phyloP scores from a whole-genome alignment of 2,797 vertebrate genomes.

The Hyperoplus immaculatus region DNA sequence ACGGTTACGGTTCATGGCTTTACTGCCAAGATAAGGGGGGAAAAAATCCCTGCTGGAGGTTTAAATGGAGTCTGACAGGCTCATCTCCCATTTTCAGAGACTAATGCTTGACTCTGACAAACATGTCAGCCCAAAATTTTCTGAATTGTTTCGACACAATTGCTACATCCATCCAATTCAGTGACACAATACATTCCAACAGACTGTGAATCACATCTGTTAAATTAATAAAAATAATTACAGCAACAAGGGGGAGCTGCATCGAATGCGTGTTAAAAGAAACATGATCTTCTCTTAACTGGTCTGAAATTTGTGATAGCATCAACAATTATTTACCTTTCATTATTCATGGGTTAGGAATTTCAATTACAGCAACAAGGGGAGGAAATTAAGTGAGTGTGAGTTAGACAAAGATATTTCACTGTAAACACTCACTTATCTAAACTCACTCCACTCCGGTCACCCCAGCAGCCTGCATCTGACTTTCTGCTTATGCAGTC shows the following conservation, averaged over 20 bases:
- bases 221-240: conserved; percentile 24
- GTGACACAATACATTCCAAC: conserved; percentile 34
- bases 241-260: not conserved
- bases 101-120: conserved; percentile 62
- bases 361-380: not conserved
- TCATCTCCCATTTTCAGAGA: conserved; percentile 55
- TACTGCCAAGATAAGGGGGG: conserved; percentile 21
- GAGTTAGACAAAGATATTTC: not conserved
- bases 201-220: conserved; percentile 34
- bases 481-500: conserved; percentile 37
- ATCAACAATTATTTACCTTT: not conserved
- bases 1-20: conserved; percentile 21
- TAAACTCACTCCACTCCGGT: conserved; percentile 7
- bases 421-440: not conserved
- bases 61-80: conserved; percentile 66
- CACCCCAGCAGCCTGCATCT: not conserved
- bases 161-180: conserved; percentile 50
- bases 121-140: conserved; percentile 57
- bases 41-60: conserved; percentile 35
- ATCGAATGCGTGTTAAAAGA: not conserved
- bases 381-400: not conserved
- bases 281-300: not conserved
- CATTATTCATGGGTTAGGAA: not conserved
- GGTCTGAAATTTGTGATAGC: not conserved
- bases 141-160: conserved; percentile 44